These are phyloP conservation scores for Platyscapa corneri DNA, from an alignment of 1,140 invertebrate species.

Conservation along the genomic window DNA sequence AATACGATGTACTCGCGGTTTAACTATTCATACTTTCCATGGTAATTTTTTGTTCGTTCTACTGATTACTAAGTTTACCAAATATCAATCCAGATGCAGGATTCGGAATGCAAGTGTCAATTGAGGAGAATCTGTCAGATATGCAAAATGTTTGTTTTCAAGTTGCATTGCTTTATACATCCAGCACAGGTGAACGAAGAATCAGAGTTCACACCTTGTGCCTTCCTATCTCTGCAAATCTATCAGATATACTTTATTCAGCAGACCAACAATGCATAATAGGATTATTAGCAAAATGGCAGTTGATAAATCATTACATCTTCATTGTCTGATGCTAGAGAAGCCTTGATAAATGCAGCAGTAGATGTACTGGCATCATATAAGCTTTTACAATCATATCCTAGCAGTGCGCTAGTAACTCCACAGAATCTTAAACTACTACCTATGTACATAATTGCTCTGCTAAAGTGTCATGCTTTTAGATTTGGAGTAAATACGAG, in stretches of 20 bases:
- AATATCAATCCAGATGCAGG: conserved; percentile 99
- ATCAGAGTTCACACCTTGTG: conserved; percentile 98
- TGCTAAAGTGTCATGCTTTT: conserved; percentile 95
- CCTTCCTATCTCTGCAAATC: conserved; percentile 88
- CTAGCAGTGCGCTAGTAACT: conserved; percentile 81
- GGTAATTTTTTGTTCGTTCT: conserved; percentile 99
- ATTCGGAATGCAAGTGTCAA: conserved; percentile 97
- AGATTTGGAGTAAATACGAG: conserved; percentile 89
- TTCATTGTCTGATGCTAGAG: conserved; percentile 92
- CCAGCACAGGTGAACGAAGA: conserved; percentile 96
- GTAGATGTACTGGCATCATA: conserved; percentile 93
- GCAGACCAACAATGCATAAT: conserved; percentile 98
- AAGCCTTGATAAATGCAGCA: conserved; percentile 96
- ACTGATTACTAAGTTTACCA: conserved; percentile 96
- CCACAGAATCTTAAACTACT: conserved; percentile 86
- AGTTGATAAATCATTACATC: conserved; percentile 91
- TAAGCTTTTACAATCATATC: conserved; percentile 81
- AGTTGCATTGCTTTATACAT: conserved; percentile 97
- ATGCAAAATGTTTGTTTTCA: conserved; percentile 96
- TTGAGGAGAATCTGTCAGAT: conserved; percentile 93
- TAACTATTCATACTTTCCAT: conserved; percentile 98
- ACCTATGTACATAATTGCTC: conserved; percentile 91
- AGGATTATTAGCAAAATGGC: conserved; percentile 97
- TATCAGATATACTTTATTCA: conserved; percentile 90
- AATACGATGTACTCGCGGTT: conserved; percentile 93